Conservation (phyloP, 2,113 vertebrate species). For the Motacilla tschutschensis region DNA sequence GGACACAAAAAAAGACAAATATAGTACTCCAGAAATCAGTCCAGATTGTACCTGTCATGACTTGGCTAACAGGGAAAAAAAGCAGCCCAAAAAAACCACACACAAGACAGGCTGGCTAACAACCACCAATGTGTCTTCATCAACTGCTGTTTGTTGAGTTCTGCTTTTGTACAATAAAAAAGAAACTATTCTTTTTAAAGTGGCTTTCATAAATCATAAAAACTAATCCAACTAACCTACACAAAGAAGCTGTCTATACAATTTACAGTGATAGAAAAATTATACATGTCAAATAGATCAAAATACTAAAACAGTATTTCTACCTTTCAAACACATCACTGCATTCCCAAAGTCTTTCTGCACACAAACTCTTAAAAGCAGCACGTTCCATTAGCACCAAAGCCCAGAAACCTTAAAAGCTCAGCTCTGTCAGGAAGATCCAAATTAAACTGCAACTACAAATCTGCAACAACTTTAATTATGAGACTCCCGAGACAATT, state of each 20-base stretch:
- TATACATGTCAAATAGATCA: constrained; percentile 32
- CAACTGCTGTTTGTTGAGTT: constrained; percentile 8
- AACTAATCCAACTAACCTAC: constrained; percentile 60
- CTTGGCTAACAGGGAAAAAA: constrained; percentile 40
- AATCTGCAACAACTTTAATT: neutral
- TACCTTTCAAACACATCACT: constrained; percentile 49
- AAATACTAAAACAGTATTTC: constrained; percentile 52
- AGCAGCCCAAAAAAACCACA: neutral
- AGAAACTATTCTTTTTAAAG: constrained; percentile 30
- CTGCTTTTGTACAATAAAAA: neutral
- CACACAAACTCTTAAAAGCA: neutral
- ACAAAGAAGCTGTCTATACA: constrained; percentile 24
- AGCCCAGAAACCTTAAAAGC: constrained; percentile 7
- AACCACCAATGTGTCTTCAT: constrained; percentile 29
- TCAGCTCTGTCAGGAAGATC: neutral
- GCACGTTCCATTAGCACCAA: neutral
- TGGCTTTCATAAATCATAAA: constrained; percentile 55
- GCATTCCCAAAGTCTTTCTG: neutral
- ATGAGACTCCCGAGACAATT: neutral
- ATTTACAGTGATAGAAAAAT: constrained; percentile 47
- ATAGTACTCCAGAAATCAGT: constrained; percentile 30
- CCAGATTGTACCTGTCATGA: constrained; percentile 58
- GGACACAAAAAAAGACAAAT: constrained; percentile 38
- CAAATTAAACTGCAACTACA: neutral
- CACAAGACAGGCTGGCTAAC: constrained; percentile 41